Conservation (phyloP, 2,888 invertebrate species). For the Seira ritae region DNA sequence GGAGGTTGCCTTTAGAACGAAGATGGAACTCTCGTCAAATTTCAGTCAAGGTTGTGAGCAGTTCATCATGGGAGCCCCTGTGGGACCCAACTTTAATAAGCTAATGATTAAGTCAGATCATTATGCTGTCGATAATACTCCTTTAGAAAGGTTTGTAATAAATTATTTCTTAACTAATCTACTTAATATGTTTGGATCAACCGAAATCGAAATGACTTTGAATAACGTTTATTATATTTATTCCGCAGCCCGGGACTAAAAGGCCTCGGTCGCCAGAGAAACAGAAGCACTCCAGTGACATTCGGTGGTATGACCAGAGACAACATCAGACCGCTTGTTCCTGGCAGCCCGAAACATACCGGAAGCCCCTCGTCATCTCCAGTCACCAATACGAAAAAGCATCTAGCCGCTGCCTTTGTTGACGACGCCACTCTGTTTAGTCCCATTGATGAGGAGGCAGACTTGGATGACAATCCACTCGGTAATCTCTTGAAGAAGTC, state of each 20-base stretch:
- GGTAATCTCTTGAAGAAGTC: conserved; percentile 50
- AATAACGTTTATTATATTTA: no score
- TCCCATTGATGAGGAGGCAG: conserved; percentile 58
- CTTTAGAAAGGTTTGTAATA: conserved; percentile 43
- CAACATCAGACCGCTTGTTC: conserved; percentile 55
- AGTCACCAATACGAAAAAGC: conserved; percentile 54
- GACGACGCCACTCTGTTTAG: conserved; percentile 55
- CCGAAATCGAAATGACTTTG: no score
- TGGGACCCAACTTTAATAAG: conserved; percentile 79
- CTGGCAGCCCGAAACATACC: conserved; percentile 49
- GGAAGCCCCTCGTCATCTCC: conserved; percentile 57
- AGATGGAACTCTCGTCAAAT: conserved; percentile 92
- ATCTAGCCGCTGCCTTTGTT: conserved; percentile 59
- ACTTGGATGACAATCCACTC: conserved; percentile 52
- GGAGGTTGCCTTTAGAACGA: conserved; percentile 91
- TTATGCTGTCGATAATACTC: conserved; percentile 75
- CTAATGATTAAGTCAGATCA: conserved; percentile 95
- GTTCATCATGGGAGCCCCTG: conserved; percentile 36
- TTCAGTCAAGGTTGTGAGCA: conserved; percentile 75
- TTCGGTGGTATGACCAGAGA: conserved; percentile 50
- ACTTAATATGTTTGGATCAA: background rate
- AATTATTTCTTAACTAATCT: conserved; percentile 15
- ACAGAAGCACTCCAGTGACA: conserved; percentile 56
- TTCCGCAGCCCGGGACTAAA: conserved; percentile 47
- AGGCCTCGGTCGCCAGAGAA: conserved; percentile 49